Evolutionary conservation across 2,113 vertebrate species (phyloP), one percentile per base, ranked within the genome.

Genomic region (Corynorhinus townsendii): DNA sequence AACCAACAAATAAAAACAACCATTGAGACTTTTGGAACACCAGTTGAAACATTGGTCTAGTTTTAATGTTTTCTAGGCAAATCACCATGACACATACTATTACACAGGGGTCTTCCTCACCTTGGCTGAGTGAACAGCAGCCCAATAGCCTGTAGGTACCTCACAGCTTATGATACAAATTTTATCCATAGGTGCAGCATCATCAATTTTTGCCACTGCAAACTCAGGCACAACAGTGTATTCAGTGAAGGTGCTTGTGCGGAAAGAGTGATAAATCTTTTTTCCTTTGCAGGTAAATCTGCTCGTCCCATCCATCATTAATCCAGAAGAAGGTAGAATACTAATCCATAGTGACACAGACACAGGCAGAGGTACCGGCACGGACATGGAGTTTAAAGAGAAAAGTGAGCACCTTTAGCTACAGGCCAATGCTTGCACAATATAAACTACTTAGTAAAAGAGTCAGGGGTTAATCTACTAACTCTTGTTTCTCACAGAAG

Each of bases 161-260:
- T 97, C 98, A 88, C 99, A 99, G 56, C 98, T 98, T 3, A 99
- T 97, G 47, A 99, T 95, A 86, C 98, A 99, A 38, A 99, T 98
- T 84, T 98, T 98, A 26, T 99, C 98, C 95, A 99, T 95, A 35
- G 98, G 98, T 16, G 99, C 98, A 35, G 97, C 96, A 0, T 95
- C 97, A 64, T 98, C 96, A 40, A 99, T 98, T 96, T 99, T 99
- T 26, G 97, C 98, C 86, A 98, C 98, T 0, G 98, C 86, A 1
- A 98, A 97, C 94, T 99, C 98, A 43, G 98, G 96, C 4, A 99
- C 40, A 64, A 99, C 98, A 0, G 98, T 98, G 97, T 99, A 99
- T 96, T 99, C 97, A 0, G 98, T 98, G 96, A 99, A 99, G 20
- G 99, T 99, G 66, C 99, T 98, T 93, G 98, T 98, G 24, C 98